Evolutionary conservation across 1,140 invertebrate species (phyloP), one percentile per base, ranked within the genome.

Genomic region (Spodoptera frugiperda): DNA sequence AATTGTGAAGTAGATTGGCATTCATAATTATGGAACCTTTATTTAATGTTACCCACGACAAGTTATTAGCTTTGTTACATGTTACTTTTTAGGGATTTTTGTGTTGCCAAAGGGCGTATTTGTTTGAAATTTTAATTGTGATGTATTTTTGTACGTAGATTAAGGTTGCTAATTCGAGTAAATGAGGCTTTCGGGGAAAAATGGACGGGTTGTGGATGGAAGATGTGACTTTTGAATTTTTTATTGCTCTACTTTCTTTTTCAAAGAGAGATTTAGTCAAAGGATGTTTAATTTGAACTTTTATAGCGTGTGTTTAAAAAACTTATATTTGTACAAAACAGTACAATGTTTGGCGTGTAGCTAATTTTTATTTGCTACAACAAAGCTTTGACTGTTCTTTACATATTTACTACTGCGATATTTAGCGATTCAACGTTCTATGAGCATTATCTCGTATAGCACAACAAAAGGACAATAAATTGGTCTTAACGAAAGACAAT

Each of bases 1-100:
- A 79, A 79, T 79, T 76, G 72, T 75, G 67, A 79, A 79, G 65
- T 75, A 70, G 73, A 76, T 76, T 79, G 78, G 73, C 72, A 71
- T 76, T 79, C 48, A 71, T 79, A 79, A 79, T 76, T 76, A 71
- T 53, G 33, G 12, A 48, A 25, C 71, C 65, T 76, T 79, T 79
- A 73, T 79, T 76, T 71, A 76, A 79, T 71, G 68, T 76, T 51
- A 53, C 49, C 67, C 46, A 14, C 5, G 75, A 71, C 51, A 71
- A 71, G 51, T 71, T 71, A 71, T 71, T 54, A 54, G 33, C 25
- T 54, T 70, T 70, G 68, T 71, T 55, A 55, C 8, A 44, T 71
- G 53, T 55, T 44, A 71, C 68, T 71, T 57, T 54, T 71, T 46
- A 33, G 68, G 53, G 68, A 71, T 71, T 71, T 71, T 71, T 71